phyloP scores from a whole-genome alignment of 2,888 invertebrate species.

The Sepioteuthis lessoniana region DNA sequence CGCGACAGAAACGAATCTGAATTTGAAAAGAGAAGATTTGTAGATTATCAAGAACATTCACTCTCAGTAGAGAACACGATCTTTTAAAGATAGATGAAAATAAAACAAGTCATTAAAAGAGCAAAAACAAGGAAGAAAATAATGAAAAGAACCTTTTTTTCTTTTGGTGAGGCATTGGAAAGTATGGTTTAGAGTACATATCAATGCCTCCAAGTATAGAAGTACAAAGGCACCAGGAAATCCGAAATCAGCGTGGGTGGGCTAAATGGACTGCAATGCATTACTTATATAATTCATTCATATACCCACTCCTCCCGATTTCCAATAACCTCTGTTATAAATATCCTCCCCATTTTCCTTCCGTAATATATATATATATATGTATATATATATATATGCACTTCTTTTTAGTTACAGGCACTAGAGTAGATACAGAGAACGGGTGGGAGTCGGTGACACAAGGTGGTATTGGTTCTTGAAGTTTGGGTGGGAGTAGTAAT shows the following conservation, averaged over 20 bases:
- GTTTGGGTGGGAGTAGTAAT: neutral
- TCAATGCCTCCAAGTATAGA: neutral
- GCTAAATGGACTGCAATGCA: neutral
- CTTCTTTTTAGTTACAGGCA: neutral
- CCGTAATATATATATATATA: neutral
- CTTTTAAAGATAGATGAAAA: neutral
- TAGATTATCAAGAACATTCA: neutral
- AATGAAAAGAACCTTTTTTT: neutral
- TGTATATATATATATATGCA: too few relatives aligned
- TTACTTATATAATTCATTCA: neutral
- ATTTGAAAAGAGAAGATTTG: neutral
- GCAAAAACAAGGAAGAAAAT: neutral
- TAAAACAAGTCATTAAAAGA: neutral
- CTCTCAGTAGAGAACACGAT: neutral
- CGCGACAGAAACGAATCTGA: neutral
- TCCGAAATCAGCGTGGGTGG: neutral
- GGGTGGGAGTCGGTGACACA: neutral
- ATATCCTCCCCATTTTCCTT: neutral
- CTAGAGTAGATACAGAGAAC: neutral
- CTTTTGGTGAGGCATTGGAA: neutral
- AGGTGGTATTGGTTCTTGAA: neutral
- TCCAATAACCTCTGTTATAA: neutral
- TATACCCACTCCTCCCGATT: neutral
- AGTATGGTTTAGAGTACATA: neutral
- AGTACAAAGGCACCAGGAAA: neutral